A percentile compares a stretch with the other conserved stretches of the same genome.
phyloP scores from a whole-genome alignment of 1,140 invertebrate genomes.

The Drosophila equinoxialis region DNA sequence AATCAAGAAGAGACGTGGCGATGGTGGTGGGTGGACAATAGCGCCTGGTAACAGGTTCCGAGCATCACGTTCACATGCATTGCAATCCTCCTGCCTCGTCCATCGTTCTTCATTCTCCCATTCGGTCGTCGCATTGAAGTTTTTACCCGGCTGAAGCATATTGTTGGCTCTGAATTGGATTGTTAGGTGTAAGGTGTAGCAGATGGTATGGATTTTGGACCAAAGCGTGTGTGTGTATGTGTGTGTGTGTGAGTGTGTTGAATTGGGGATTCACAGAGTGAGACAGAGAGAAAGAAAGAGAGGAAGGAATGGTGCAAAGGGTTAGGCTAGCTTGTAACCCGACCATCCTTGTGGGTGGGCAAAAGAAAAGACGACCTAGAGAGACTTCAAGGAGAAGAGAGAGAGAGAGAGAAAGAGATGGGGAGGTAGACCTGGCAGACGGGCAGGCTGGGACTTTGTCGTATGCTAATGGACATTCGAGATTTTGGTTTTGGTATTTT shows the following conservation, averaged over 20 bases:
- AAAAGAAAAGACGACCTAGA: conserved; percentile 10
- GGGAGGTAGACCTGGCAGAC: conserved; percentile 5
- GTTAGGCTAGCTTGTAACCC: conserved; percentile 17
- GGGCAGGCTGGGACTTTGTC: conserved; percentile 37
- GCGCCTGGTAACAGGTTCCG: conserved; percentile 22
- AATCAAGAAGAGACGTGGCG: neutral
- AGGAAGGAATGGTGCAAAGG: neutral
- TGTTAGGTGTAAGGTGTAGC: conserved; percentile 79
- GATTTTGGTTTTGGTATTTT: conserved; percentile 81
- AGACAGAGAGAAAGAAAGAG: neutral
- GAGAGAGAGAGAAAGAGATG: conserved; percentile 22
- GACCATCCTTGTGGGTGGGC: conserved; percentile 34
- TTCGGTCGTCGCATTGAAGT: conserved; percentile 32
- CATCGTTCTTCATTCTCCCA: neutral
- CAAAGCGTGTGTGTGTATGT: conserved; percentile 47
- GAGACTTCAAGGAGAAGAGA: conserved; percentile 4
- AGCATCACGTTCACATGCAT: conserved; percentile 56
- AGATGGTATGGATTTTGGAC: conserved; percentile 70
- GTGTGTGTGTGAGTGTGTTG: conserved; percentile 21
- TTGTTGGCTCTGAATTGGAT: conserved; percentile 75
- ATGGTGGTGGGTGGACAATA: neutral
- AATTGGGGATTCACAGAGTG: neutral
- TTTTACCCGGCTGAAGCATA: conserved; percentile 56
- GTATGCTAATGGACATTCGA: conserved; percentile 82
- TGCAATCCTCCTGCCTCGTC: conserved; percentile 3